A percentile compares a stretch with the other conserved stretches of the same genome.
Conservation (phyloP, 2,113 vertebrate genomes). For the Sterrhoptilus dennistouni region DNA sequence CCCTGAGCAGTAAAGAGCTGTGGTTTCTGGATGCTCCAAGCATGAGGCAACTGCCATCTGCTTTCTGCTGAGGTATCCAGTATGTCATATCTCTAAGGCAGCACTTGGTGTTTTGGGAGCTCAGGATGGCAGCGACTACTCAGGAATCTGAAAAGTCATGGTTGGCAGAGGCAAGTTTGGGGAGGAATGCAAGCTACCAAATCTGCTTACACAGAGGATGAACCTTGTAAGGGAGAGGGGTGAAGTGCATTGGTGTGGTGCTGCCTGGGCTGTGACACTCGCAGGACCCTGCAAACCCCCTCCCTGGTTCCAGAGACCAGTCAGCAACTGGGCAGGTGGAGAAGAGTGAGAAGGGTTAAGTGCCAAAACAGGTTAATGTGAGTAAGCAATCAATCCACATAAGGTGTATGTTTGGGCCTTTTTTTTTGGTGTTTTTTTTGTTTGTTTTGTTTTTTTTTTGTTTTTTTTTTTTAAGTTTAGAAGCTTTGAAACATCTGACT, state of each 20-base stretch:
- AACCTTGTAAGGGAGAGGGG: neutral
- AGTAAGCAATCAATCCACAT: neutral
- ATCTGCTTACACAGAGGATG: neutral
- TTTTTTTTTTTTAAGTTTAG: neutral
- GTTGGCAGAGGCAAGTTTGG: neutral
- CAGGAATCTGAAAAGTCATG: neutral
- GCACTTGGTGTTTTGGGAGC: neutral
- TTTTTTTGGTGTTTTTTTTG: accelerated
- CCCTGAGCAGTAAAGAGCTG: neutral
- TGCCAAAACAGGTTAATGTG: neutral
- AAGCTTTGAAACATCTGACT: neutral
- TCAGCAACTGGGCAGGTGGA: neutral
- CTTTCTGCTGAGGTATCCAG: neutral
- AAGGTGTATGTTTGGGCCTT: neutral
- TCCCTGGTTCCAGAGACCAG: neutral
- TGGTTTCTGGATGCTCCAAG: neutral
- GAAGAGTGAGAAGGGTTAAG: neutral
- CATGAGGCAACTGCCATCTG: neutral
- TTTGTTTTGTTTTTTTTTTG: neutral
- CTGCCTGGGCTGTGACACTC: neutral
- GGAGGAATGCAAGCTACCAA: neutral
- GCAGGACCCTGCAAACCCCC: accelerated
- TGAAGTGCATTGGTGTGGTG: neutral
- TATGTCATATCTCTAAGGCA: accelerated
- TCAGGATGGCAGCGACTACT: neutral